Conservation (phyloP, 2,888 invertebrate genomes). For the Prosapia bicincta region DNA sequence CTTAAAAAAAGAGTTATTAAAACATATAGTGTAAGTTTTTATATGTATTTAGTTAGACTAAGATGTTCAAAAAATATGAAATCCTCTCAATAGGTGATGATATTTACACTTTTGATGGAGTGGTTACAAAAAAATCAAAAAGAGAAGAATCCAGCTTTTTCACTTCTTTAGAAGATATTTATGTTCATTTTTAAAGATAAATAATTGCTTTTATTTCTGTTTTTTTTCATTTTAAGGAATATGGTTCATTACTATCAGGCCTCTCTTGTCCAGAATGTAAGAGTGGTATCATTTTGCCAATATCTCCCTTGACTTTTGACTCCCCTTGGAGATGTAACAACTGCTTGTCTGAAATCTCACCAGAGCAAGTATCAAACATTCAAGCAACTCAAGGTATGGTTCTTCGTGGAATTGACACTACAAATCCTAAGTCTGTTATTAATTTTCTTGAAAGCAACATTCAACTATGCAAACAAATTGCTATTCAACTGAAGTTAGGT, state of each 20-base stretch:
- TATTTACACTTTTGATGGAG: too few species aligned
- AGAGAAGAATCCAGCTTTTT: too few species aligned
- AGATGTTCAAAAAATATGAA: too few species aligned
- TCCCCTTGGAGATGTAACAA: conserved; percentile 55
- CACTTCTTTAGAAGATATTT: too few species aligned
- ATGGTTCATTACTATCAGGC: conserved; percentile 57
- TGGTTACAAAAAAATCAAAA: too few species aligned
- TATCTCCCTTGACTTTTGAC: conserved; percentile 52
- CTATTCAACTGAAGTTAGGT: conserved; percentile 18
- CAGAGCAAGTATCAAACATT: conserved; percentile 4
- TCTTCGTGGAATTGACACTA: background rate
- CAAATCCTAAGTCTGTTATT: conserved; percentile 11
- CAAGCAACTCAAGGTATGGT: conserved; percentile 5
- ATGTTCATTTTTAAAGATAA: too few species aligned
- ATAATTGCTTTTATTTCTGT: background rate
- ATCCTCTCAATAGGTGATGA: too few species aligned
- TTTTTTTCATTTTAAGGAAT: conserved; percentile 48
- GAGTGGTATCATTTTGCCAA: conserved; percentile 55
- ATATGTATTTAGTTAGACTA: too few species aligned
- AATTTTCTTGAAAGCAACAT: background rate
- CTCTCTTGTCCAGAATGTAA: conserved; percentile 53
- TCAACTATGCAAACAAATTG: background rate
- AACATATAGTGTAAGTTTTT: too few species aligned
- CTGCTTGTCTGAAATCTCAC: conserved; percentile 15
- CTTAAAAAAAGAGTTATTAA: too few species aligned